phyloP scores from a whole-genome alignment of 2,113 vertebrate genomes.

The Dendrocopos noguchii region DNA sequence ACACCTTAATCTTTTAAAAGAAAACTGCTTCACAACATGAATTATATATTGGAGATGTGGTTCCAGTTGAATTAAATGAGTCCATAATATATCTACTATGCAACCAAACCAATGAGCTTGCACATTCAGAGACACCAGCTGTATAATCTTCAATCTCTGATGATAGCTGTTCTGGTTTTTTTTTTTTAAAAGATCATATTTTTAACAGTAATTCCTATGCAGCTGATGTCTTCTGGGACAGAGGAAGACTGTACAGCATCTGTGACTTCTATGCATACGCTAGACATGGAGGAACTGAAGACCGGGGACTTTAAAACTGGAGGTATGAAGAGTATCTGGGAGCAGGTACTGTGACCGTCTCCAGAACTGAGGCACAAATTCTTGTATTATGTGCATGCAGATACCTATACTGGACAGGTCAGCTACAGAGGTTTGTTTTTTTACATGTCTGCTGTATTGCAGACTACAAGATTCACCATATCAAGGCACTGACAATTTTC shows the following conservation, averaged over 20 bases:
- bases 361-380: background rate
- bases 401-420: background rate
- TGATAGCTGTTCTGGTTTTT: background rate
- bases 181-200: background rate
- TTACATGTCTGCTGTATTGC: background rate
- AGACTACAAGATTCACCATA: background rate
- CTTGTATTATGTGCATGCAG: background rate
- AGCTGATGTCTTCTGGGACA: conserved; percentile 18
- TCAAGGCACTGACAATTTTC: background rate
- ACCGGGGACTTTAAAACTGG: background rate
- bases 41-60: conserved; percentile 22
- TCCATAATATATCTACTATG: background rate
- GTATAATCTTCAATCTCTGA: conserved; percentile 6
- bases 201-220: conserved; percentile 10
- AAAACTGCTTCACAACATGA: conserved; percentile 44
- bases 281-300: background rate
- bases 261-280: background rate
- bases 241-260: background rate
- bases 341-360: background rate
- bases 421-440: background rate
- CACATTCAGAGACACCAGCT: background rate
- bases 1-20: conserved; percentile 42
- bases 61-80: conserved; percentile 44
- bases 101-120: conserved; percentile 37
- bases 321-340: background rate